A percentile compares a stretch with the other conserved stretches of the same genome.
These are phyloP conservation scores for Erebia epiphron DNA, from an alignment of 2,888 invertebrate species.

Conservation along the genomic window DNA sequence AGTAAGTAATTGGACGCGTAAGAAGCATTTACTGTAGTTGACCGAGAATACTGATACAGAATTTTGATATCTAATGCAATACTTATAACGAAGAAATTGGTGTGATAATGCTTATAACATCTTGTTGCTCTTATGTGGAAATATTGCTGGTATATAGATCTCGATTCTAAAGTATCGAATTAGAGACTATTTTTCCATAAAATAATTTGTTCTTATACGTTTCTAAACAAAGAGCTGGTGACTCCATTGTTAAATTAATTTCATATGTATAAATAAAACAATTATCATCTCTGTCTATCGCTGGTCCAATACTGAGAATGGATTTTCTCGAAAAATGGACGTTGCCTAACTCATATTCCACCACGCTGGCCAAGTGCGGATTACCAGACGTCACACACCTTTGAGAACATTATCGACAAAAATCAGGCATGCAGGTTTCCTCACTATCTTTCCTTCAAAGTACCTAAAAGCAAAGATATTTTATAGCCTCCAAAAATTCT, in stretches of 20 bases:
- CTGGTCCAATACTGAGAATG: too few species aligned
- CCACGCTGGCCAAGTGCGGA: too few species aligned
- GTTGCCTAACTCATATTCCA: too few species aligned
- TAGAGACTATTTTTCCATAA: slow-evolving; percentile 17
- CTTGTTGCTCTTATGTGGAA: background rate
- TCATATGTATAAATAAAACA: background rate
- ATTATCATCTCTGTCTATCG: too few species aligned
- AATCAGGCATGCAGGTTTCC: too few species aligned
- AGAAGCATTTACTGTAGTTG: slow-evolving; percentile 15
- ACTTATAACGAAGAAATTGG: slow-evolving; percentile 15
- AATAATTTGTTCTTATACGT: background rate
- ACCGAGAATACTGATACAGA: background rate
- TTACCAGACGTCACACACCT: too few species aligned
- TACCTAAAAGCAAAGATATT: too few species aligned
- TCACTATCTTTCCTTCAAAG: too few species aligned
- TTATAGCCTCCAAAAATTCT: too few species aligned
- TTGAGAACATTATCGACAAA: too few species aligned
- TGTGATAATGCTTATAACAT: background rate
- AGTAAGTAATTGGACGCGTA: slow-evolving; percentile 55
- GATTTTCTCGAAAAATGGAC: too few species aligned
- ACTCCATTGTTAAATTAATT: background rate
- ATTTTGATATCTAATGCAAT: slow-evolving; percentile 12
- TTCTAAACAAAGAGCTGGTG: background rate
- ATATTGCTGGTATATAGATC: background rate
- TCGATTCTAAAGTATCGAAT: slow-evolving; percentile 14